Evolutionary conservation across 1,140 invertebrate species (phyloP).

Genomic region (Subanguina moxae): DNA sequence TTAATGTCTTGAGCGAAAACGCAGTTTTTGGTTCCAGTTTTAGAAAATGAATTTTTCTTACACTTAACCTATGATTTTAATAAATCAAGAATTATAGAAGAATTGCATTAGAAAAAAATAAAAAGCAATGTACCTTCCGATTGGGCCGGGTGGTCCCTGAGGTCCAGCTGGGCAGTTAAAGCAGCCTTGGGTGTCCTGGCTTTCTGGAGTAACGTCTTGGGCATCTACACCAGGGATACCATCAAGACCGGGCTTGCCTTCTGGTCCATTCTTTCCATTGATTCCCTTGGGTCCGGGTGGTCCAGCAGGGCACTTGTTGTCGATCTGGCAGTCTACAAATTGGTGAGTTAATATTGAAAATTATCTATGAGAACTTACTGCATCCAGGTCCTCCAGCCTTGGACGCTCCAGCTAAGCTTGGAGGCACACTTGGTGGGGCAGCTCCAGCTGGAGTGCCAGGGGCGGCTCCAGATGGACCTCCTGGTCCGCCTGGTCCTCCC

Average conservation of each 20-base stretch:
- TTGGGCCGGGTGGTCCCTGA: conserved; percentile 48
- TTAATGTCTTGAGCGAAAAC: too few relatives aligned
- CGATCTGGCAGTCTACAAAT: conserved; percentile 41
- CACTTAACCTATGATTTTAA: too few relatives aligned
- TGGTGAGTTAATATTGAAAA: neutral
- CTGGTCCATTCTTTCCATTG: conserved; percentile 35
- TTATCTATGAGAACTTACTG: conserved; percentile 16
- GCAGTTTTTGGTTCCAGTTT: too few relatives aligned
- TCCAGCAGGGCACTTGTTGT: conserved; percentile 56
- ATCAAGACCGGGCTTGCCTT: conserved; percentile 36
- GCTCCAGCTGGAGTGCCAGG: conserved; percentile 30
- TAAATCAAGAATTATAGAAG: too few relatives aligned
- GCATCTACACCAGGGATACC: conserved; percentile 47
- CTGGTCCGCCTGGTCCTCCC: conserved; percentile 1
- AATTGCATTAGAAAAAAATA: too few relatives aligned
- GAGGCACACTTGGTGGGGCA: conserved; percentile 44
- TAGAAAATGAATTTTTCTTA: too few relatives aligned
- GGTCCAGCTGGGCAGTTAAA: conserved; percentile 53
- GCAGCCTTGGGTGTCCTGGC: conserved; percentile 24
- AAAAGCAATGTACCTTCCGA: conserved; percentile 27
- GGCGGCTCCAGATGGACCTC: conserved; percentile 9
- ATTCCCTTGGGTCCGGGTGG: conserved; percentile 50
- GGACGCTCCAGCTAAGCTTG: conserved; percentile 17
- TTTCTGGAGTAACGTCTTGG: conserved; percentile 46
- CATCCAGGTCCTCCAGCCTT: conserved; percentile 32